Conservation (phyloP, 2,797 vertebrate species). For the Pseudochirops cupreus region DNA sequence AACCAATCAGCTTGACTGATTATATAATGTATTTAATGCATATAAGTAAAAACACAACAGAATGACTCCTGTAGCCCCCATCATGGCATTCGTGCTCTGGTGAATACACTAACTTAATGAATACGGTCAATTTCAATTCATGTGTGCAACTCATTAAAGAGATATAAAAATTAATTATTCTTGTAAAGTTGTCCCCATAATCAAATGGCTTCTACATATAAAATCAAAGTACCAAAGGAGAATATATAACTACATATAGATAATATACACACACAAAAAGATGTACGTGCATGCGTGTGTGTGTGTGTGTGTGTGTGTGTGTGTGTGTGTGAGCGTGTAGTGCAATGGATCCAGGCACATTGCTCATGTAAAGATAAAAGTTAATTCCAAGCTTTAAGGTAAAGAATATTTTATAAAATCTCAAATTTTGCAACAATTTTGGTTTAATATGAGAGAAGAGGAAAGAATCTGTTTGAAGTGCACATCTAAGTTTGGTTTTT, state of each 20-base stretch:
- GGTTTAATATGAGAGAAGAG: neutral
- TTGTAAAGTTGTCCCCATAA: neutral
- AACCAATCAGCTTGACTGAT: slow-evolving; percentile 4
- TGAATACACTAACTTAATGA: slow-evolving; percentile 11
- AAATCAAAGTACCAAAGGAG: neutral
- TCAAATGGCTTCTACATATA: slow-evolving; percentile 19
- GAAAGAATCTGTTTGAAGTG: neutral
- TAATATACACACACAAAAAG: neutral
- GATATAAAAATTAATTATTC: slow-evolving; percentile 12
- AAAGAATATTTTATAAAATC: neutral
- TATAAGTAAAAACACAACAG: neutral
- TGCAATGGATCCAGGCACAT: neutral
- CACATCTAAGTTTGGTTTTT: neutral
- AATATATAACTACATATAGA: neutral
- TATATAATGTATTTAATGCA: neutral
- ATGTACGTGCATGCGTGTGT: too few relatives aligned
- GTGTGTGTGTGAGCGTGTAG: neutral
- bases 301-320: neutral
- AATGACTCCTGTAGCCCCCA: slow-evolving; percentile 28
- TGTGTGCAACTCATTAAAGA: neutral
- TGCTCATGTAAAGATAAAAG: neutral
- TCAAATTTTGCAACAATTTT: neutral
- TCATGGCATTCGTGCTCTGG: slow-evolving; percentile 29
- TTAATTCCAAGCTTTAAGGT: neutral
- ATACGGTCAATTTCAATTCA: slow-evolving; percentile 22